A percentile compares a stretch with the other conserved stretches of the same genome.
Evolutionary conservation across 2,113 vertebrate species (phyloP).

Genomic region (Cromileptes altivelis): DNA sequence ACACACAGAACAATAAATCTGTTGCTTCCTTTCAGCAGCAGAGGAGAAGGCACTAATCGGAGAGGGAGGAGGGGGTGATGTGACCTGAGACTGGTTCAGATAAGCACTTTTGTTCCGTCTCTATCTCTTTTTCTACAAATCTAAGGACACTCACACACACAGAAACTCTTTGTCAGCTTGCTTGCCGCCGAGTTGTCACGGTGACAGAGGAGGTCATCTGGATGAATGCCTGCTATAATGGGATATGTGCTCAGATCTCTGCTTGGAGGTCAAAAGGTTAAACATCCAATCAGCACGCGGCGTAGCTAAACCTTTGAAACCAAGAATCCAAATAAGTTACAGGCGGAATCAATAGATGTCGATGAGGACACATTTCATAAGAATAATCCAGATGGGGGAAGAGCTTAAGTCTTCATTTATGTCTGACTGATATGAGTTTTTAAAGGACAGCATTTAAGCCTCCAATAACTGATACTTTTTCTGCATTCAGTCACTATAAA

Average conservation of each 20-base stretch:
- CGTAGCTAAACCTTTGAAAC: conserved; percentile 36
- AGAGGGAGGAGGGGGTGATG: background rate
- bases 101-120: conserved; percentile 42
- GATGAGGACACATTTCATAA: conserved; percentile 4
- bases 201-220: conserved; percentile 63
- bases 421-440: conserved; percentile 1
- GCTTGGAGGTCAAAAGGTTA: conserved; percentile 61
- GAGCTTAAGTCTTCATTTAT: conserved; percentile 19
- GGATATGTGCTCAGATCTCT: conserved; percentile 51
- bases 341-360: conserved; percentile 42
- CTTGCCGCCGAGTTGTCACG: conserved; percentile 23
- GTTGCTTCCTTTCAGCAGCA: conserved; percentile 33
- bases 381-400: conserved; percentile 20
- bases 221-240: conserved; percentile 70
- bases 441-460: conserved; percentile 11
- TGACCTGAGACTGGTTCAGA: conserved; percentile 43
- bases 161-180: conserved; percentile 42
- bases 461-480: background rate
- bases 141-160: conserved; percentile 14
- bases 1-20: conserved; percentile 28
- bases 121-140: conserved; percentile 24
- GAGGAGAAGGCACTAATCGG: conserved; percentile 24
- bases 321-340: conserved; percentile 36
- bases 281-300: conserved; percentile 67
- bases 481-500: background rate